phyloP scores from a whole-genome alignment of 2,797 vertebrate species.

The Ambastaia sidthimunki region DNA sequence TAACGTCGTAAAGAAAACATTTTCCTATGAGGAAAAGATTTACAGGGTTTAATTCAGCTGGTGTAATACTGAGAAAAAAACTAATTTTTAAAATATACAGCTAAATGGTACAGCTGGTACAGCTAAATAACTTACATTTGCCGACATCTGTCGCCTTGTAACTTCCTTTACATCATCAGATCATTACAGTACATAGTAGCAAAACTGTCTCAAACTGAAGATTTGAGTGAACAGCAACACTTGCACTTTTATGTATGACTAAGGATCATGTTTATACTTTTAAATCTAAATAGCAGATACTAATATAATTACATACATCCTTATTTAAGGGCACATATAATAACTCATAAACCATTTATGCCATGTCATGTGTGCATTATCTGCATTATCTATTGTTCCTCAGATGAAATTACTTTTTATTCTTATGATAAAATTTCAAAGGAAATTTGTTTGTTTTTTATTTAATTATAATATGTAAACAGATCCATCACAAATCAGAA shows the following conservation, averaged over 20 bases:
- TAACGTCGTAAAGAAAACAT: neutral
- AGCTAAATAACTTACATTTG: too few species aligned
- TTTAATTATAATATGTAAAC: neutral
- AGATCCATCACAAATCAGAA: neutral
- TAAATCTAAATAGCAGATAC: neutral
- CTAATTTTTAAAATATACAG: too few species aligned
- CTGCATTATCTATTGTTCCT: constrained; percentile 44
- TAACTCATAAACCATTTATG: neutral
- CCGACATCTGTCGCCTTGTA: too few species aligned
- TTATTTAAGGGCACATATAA: neutral
- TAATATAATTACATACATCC: too few species aligned
- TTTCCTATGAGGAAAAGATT: neutral
- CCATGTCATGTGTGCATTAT: too few species aligned
- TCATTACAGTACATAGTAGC: too few species aligned
- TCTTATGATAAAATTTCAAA: constrained; percentile 81
- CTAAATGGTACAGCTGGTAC: too few species aligned
- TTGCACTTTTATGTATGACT: neutral
- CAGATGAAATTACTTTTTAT: constrained; percentile 78
- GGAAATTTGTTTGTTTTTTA: constrained; percentile 6
- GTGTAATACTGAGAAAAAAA: too few species aligned
- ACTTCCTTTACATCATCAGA: too few species aligned
- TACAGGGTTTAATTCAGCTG: neutral
- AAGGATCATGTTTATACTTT: too few species aligned
- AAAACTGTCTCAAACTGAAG: too few species aligned
- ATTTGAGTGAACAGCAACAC: too few species aligned